Evolutionary conservation across 2,888 invertebrate species (phyloP).

Genomic region (Synergus umbraculus): DNA sequence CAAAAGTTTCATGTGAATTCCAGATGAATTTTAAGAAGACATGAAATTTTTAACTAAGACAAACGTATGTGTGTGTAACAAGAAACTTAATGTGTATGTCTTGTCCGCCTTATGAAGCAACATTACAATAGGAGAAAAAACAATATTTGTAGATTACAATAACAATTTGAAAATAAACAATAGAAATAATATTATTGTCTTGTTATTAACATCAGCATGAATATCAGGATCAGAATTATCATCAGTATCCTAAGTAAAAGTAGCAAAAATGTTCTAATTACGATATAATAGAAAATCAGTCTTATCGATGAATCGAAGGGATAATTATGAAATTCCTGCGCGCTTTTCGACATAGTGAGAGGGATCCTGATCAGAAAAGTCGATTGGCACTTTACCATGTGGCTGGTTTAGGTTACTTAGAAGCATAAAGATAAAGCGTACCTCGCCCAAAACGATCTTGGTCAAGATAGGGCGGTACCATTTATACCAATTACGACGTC

Average conservation of each 20-base stretch:
- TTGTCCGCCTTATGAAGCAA: slow-evolving; percentile 74
- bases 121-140: slow-evolving; percentile 68
- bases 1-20: slow-evolving; percentile 15
- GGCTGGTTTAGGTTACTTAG: slow-evolving; percentile 19
- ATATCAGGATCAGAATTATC: no score
- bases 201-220: background rate
- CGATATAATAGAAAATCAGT: background rate
- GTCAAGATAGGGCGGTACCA: slow-evolving; percentile 43
- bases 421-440: background rate
- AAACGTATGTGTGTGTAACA: slow-evolving; percentile 69
- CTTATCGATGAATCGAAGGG: background rate
- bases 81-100: slow-evolving; percentile 71
- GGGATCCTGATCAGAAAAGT: background rate
- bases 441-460: slow-evolving; percentile 27
- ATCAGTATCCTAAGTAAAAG: no score
- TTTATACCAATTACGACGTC: slow-evolving; percentile 62
- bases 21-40: background rate
- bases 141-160: slow-evolving; percentile 71
- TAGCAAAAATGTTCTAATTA: background rate
- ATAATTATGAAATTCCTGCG: background rate
- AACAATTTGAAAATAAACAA: slow-evolving; percentile 67
- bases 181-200: slow-evolving; percentile 59
- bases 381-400: background rate
- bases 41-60: slow-evolving; percentile 45
- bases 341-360: slow-evolving; percentile 4